Percentiles rank a stretch among this genome's conserved stretches.
Evolutionary conservation across 2,888 invertebrate genomes (phyloP).

Genomic region (Nephrotoma appendiculata): DNA sequence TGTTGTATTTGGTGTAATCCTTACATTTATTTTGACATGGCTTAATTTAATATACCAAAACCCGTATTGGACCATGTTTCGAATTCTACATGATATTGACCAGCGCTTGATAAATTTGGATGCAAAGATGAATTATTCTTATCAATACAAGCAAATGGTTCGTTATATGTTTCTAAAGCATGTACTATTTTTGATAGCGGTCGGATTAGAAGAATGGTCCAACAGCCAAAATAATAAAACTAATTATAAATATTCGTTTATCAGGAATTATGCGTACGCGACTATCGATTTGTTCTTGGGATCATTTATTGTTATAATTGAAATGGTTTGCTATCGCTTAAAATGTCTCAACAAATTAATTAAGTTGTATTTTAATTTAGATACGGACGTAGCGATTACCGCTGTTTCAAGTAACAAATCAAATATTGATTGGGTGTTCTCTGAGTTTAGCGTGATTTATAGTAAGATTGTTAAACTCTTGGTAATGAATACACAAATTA

Average conservation of each 20-base stretch:
- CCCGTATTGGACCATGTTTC: neutral
- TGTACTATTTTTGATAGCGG: neutral
- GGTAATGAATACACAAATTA: neutral
- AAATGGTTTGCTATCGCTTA: neutral
- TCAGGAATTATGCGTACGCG: neutral
- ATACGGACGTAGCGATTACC: neutral
- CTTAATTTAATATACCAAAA: neutral
- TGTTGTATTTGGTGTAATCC: neutral
- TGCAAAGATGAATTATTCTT: neutral
- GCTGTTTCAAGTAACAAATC: neutral
- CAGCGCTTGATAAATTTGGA: neutral
- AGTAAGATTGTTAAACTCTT: neutral
- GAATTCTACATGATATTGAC: neutral
- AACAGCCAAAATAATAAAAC: neutral
- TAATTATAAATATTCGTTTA: neutral
- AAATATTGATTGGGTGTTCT: neutral
- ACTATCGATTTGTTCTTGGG: neutral
- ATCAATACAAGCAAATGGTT: neutral
- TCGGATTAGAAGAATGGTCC: neutral
- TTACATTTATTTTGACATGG: neutral
- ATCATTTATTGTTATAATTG: neutral
- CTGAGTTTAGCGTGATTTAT: neutral
- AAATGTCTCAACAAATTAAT: neutral
- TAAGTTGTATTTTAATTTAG: neutral
- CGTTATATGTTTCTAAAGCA: neutral